Evolutionary conservation across 2,797 vertebrate species (phyloP).

Genomic region (Urosaurus nigricauda): DNA sequence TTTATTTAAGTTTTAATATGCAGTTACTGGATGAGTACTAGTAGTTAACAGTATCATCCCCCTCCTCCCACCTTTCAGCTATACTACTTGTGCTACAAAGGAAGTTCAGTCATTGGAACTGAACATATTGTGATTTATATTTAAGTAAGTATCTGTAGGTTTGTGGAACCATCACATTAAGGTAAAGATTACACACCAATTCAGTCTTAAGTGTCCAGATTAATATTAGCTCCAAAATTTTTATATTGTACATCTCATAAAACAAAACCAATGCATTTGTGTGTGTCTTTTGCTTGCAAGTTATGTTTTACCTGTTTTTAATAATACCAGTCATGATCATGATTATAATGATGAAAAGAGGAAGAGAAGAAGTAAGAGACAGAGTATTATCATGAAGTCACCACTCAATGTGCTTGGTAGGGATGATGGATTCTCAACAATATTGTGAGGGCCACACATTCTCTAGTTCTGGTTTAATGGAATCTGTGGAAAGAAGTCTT

Average conservation of each 20-base stretch:
- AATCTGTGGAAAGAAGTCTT: not conserved
- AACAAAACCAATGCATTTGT: not conserved
- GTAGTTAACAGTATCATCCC: constrained; percentile 39
- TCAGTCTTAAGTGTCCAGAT: constrained; percentile 44
- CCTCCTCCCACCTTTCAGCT: not conserved
- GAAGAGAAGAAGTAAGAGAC: too few relatives aligned
- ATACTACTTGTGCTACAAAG: not conserved
- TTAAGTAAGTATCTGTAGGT: not conserved
- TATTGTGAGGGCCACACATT: too few relatives aligned
- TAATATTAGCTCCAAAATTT: constrained; percentile 39
- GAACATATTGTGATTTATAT: not conserved
- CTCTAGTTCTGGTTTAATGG: not conserved
- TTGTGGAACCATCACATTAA: constrained; percentile 28
- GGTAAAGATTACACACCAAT: constrained; percentile 40
- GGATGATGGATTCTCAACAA: too few relatives aligned
- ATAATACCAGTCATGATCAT: not conserved
- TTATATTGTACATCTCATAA: not conserved
- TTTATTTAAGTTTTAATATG: not conserved
- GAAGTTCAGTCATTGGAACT: not conserved
- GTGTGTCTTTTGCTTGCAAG: not conserved
- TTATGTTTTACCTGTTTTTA: not conserved
- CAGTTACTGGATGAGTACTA: constrained; percentile 6
- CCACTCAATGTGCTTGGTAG: too few relatives aligned
- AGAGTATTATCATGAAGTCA: too few relatives aligned
- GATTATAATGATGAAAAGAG: too few relatives aligned